phyloP scores from a whole-genome alignment of 2,888 invertebrate species.

The Pollenia labialis region DNA sequence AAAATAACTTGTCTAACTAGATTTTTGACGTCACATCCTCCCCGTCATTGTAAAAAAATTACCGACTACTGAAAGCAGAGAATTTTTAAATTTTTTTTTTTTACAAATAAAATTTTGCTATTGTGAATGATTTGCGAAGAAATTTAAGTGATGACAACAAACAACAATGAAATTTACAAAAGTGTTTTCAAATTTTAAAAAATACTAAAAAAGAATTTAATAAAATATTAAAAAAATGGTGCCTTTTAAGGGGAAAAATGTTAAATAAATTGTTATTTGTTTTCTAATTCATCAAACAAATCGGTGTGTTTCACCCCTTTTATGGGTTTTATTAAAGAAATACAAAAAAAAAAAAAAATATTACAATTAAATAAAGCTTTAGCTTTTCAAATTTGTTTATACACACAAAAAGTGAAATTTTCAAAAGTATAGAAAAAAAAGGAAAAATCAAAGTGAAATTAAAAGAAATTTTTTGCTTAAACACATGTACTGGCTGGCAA shows the following conservation, averaged over 20 bases:
- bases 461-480: constrained; percentile 47
- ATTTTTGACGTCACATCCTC: constrained; percentile 72
- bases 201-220: constrained; percentile 20
- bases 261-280: constrained; percentile 26
- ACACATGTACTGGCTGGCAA: constrained; percentile 8
- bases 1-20: constrained; percentile 70
- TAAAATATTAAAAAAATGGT: constrained; percentile 35
- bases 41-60: constrained; percentile 55
- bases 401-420: constrained; percentile 55
- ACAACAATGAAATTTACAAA: constrained; percentile 10
- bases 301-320: constrained; percentile 50
- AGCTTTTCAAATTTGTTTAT: constrained; percentile 4
- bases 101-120: constrained; percentile 33
- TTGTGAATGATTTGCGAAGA: constrained; percentile 57
- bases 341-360: constrained; percentile 35
- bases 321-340: constrained; percentile 43
- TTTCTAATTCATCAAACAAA: constrained; percentile 43
- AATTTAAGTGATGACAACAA: constrained; percentile 12
- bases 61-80: constrained; percentile 13
- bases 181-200: constrained; percentile 7
- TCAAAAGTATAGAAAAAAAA: constrained; percentile 18
- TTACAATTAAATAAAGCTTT: constrained; percentile 46
- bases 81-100: constrained; percentile 7
- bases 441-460: constrained; percentile 53
- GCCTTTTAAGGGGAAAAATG: constrained; percentile 36